A percentile compares a stretch with the other conserved stretches of the same genome.
Conservation (phyloP, 2,113 vertebrate genomes). For the Mungos mungo region DNA sequence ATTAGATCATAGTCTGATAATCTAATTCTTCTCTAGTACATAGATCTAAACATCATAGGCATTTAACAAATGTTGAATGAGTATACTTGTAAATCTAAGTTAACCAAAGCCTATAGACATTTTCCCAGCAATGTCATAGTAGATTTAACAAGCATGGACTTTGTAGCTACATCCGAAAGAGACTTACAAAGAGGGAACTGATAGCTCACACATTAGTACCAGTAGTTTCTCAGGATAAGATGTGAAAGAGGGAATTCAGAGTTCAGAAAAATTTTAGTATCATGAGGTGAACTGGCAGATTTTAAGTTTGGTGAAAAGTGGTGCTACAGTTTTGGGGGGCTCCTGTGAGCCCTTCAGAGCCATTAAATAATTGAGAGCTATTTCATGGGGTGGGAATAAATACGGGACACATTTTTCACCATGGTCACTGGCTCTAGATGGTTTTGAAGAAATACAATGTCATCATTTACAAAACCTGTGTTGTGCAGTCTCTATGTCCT, state of each 20-base stretch:
- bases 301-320: background rate
- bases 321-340: background rate
- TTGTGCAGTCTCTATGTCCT: background rate
- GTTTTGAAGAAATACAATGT: background rate
- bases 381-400: background rate
- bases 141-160: background rate
- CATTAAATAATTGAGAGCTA: background rate
- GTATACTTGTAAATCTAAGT: background rate
- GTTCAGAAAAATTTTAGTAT: background rate
- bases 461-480: constrained; percentile 12
- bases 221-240: background rate
- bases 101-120: background rate
- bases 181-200: background rate
- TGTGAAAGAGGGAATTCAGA: background rate
- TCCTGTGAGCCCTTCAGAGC: background rate
- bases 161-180: background rate
- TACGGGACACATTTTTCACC: background rate
- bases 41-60: background rate
- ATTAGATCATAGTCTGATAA: background rate
- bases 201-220: background rate
- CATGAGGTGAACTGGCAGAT: background rate
- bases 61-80: background rate
- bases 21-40: background rate
- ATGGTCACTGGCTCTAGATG: background rate
- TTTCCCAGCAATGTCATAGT: background rate